phyloP scores from a whole-genome alignment of 2,888 invertebrate genomes.

The Pycnomerus fuliginosus region DNA sequence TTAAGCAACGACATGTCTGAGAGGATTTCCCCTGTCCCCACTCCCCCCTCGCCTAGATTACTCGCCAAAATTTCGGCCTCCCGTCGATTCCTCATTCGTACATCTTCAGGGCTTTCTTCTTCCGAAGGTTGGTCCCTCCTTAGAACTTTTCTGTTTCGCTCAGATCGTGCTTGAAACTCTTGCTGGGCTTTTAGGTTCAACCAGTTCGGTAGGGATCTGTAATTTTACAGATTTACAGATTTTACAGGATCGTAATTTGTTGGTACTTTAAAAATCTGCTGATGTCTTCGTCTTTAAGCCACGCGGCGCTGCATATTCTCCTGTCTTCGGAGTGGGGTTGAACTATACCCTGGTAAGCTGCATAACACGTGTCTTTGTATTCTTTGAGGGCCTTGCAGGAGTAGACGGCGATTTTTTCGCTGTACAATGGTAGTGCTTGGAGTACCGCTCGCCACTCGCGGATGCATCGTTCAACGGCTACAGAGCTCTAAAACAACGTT shows the following conservation, averaged over 20 bases:
- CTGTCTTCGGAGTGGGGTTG: constrained; percentile 77
- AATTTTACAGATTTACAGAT: constrained; percentile 16
- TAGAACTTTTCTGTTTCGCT: constrained; percentile 44
- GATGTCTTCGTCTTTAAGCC: constrained; percentile 95
- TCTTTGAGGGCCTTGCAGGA: constrained; percentile 69
- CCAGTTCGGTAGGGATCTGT: constrained; percentile 78
- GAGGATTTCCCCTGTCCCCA: constrained; percentile 81
- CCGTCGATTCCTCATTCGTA: constrained; percentile 74
- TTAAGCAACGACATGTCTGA: constrained; percentile 80
- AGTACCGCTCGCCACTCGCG: constrained; percentile 68
- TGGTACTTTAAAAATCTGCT: constrained; percentile 87
- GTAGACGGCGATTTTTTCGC: constrained; percentile 72
- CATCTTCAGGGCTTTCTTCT: constrained; percentile 77
- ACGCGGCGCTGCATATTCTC: constrained; percentile 78
- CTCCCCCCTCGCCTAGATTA: constrained; percentile 82
- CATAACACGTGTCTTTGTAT: constrained; percentile 73
- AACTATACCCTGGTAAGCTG: constrained; percentile 73
- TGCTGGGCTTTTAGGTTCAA: constrained; percentile 62
- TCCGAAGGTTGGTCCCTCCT: constrained; percentile 60
- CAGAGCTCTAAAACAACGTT: constrained; percentile 62
- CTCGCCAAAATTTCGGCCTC: constrained; percentile 93
- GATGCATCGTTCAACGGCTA: constrained; percentile 67
- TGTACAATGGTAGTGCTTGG: constrained; percentile 70
- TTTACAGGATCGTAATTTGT: neutral
- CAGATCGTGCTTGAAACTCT: constrained; percentile 49